A percentile compares a stretch with the other conserved stretches of the same genome.
phyloP scores from a whole-genome alignment of 2,113 vertebrate genomes.

The Erythrocercus mccallii region DNA sequence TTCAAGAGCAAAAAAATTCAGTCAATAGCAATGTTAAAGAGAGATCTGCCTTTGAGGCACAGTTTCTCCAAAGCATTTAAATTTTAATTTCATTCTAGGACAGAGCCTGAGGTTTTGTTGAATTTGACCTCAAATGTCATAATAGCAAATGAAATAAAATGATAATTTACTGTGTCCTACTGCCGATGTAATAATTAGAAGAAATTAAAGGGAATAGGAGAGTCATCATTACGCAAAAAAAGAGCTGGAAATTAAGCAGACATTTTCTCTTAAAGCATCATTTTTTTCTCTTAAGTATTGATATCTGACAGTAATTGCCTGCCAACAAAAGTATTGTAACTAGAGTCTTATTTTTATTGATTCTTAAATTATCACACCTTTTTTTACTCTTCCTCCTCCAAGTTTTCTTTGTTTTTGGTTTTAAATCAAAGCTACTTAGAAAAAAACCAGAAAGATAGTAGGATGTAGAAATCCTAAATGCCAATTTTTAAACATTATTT shows the following conservation, averaged over 20 bases:
- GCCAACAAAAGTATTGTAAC: not conserved
- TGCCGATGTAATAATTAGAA: not conserved
- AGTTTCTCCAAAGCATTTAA: not conserved
- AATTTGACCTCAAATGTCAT: not conserved
- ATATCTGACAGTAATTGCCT: not conserved
- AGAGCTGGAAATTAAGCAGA: not conserved
- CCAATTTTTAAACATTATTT: not conserved
- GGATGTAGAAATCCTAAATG: not conserved
- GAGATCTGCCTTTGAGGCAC: not conserved
- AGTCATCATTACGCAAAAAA: not conserved
- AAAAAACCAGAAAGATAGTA: not conserved
- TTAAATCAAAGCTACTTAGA: not conserved
- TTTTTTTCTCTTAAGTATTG: not conserved
- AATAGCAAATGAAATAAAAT: not conserved
- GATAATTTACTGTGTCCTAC: not conserved
- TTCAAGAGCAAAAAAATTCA: not conserved
- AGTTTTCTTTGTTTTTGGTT: not conserved
- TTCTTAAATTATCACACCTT: not conserved
- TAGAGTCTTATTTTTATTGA: not conserved
- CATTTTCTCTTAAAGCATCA: not conserved
- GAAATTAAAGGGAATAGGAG: not conserved
- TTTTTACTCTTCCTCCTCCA: not conserved
- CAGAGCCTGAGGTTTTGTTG: not conserved
- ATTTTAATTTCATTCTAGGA: not conserved
- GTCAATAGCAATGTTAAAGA: not conserved